A percentile compares a stretch with the other conserved stretches of the same genome.
phyloP scores from a whole-genome alignment of 2,888 invertebrate species.

The Hololepta plana region DNA sequence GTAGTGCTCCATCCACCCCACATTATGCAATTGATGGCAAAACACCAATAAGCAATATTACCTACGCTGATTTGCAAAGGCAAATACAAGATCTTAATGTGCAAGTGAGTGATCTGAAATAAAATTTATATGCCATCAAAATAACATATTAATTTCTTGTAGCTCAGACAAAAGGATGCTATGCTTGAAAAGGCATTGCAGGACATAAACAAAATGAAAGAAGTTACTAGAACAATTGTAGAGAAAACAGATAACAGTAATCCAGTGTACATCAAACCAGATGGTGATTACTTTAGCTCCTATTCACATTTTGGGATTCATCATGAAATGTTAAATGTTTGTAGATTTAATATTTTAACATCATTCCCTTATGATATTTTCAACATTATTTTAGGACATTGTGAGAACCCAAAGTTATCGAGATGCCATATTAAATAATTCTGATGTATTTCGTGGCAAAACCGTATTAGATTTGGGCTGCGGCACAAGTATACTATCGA shows the following conservation, averaged over 20 bases:
- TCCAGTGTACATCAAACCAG: conserved; percentile 21
- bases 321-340: conserved; percentile 84
- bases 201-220: conserved; percentile 40
- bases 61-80: conserved; percentile 23
- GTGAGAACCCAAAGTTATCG: conserved; percentile 76
- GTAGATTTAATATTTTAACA: no score
- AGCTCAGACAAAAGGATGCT: conserved; percentile 39
- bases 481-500: conserved; percentile 92
- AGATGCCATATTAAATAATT: conserved; percentile 64
- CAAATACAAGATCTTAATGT: conserved; percentile 24
- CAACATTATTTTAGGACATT: conserved; percentile 37
- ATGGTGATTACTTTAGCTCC: conserved; percentile 63
- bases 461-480: conserved; percentile 90
- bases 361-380: conserved; percentile 1
- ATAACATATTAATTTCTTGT: conserved; percentile 23
- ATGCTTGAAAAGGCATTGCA: conserved; percentile 39
- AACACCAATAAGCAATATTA: conserved; percentile 25
- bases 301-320: conserved; percentile 88
- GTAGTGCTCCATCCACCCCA: conserved; percentile 27
- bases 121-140: no score
- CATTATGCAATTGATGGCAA: conserved; percentile 28
- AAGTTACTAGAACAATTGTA: conserved; percentile 36
- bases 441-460: conserved; percentile 49
- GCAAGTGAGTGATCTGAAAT: conserved; percentile 17
- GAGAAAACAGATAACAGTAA: conserved; percentile 21